These are phyloP conservation scores for Cataglyphis albicans DNA, from an alignment of 2,888 invertebrate species.

Conservation along the genomic window DNA sequence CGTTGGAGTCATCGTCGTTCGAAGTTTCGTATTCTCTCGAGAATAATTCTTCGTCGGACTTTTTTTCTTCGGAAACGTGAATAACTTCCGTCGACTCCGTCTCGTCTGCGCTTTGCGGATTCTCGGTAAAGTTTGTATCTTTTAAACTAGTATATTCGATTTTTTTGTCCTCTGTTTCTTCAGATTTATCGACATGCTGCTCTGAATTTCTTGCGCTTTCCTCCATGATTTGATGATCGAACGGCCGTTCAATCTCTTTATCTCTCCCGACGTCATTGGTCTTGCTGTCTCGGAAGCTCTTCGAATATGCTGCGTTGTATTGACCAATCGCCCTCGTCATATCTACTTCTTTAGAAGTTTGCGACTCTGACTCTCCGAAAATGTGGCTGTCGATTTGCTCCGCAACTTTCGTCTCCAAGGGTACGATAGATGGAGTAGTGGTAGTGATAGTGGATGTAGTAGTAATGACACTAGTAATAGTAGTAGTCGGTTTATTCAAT, in stretches of 20 bases:
- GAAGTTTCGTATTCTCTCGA: slow-evolving; percentile 38
- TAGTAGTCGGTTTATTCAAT: neutral
- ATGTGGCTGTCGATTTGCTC: slow-evolving; percentile 67
- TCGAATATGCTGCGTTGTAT: slow-evolving; percentile 55
- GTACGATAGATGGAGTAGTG: neutral
- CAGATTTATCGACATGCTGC: neutral
- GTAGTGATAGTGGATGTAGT: neutral
- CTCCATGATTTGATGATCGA: slow-evolving; percentile 43
- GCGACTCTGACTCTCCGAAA: slow-evolving; percentile 69
- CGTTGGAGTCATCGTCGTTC: slow-evolving; percentile 50
- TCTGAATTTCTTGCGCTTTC: neutral
- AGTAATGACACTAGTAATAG: neutral
- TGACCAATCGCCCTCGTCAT: slow-evolving; percentile 65
- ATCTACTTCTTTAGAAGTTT: slow-evolving; percentile 71
- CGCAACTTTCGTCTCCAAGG: slow-evolving; percentile 39
- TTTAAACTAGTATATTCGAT: neutral
- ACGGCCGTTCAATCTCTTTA: slow-evolving; percentile 13
- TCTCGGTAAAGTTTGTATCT: neutral
- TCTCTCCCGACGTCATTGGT: slow-evolving; percentile 23
- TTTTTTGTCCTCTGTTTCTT: slow-evolving; percentile 1
- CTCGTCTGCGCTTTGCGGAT: neutral
- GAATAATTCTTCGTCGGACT: slow-evolving; percentile 33
- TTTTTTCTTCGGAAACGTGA: slow-evolving; percentile 4
- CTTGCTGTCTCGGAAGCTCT: slow-evolving; percentile 50
- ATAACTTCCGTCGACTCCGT: neutral